Percentiles rank a stretch among this genome's conserved stretches.
These are phyloP conservation scores for Euphydryas editha DNA, from an alignment of 2,888 invertebrate species.

Conservation along the genomic window DNA sequence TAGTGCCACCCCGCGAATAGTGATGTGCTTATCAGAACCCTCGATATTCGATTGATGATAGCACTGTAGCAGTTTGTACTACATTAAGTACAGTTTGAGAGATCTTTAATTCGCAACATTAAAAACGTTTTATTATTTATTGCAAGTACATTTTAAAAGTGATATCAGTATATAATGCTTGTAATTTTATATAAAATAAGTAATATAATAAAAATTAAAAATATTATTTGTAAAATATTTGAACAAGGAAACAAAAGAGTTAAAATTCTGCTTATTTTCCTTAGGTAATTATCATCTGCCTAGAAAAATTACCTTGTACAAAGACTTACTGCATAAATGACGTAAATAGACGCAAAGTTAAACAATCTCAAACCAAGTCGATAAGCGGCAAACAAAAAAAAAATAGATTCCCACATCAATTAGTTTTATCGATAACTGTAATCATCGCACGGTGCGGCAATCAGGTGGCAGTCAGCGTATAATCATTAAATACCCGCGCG, in stretches of 20 bases:
- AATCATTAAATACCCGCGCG: slow-evolving; percentile 83
- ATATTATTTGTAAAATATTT: neutral
- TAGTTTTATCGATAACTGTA: slow-evolving; percentile 64
- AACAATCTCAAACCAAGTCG: neutral
- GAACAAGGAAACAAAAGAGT: neutral
- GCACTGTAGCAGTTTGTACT: slow-evolving; percentile 22
- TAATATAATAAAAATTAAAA: no score
- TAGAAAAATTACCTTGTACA: neutral
- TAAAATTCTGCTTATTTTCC: neutral
- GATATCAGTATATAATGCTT: no score
- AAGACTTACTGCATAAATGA: neutral
- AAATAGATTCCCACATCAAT: slow-evolving; percentile 42
- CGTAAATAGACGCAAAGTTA: neutral
- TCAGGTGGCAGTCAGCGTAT: slow-evolving; percentile 83
- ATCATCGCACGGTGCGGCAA: slow-evolving; percentile 72
- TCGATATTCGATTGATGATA: slow-evolving; percentile 65
- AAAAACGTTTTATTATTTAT: neutral
- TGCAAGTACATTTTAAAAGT: neutral
- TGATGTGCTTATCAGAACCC: slow-evolving; percentile 54
- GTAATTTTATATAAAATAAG: no score
- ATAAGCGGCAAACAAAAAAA: slow-evolving; percentile 13
- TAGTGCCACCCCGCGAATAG: slow-evolving; percentile 77
- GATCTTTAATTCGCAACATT: neutral
- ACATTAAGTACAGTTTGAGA: neutral
- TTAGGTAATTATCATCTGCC: neutral